phyloP scores from a whole-genome alignment of 35 echinoderm and acorn worm species.

The Chiridota heheva region DNA sequence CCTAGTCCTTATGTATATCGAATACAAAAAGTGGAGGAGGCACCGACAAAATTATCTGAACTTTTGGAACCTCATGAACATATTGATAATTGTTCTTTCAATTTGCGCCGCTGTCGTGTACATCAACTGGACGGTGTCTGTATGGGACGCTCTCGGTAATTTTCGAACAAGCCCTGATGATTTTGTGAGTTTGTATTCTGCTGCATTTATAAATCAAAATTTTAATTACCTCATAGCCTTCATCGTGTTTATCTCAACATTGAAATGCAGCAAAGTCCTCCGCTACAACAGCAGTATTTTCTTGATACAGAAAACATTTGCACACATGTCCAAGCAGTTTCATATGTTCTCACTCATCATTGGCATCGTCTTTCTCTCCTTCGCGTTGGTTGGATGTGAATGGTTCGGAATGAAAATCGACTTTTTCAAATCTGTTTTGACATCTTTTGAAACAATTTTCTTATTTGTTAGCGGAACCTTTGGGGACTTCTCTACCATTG shows the following conservation, averaged over 20 bases:
- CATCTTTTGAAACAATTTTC: constrained; percentile 55
- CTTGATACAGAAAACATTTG: constrained; percentile 52
- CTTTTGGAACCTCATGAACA: constrained; percentile 70
- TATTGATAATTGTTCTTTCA: constrained; percentile 56
- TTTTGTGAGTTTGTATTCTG: constrained; percentile 57
- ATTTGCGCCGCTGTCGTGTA: constrained; percentile 39
- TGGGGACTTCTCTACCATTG: constrained; percentile 53
- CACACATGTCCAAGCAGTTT: constrained; percentile 27
- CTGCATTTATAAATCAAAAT: constrained; percentile 47
- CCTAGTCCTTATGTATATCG: constrained; percentile 59
- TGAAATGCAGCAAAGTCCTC: constrained; percentile 82
- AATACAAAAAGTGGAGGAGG: constrained; percentile 41
- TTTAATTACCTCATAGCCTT: constrained; percentile 47
- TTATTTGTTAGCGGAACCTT: constrained; percentile 61
- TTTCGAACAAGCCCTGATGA: neutral
- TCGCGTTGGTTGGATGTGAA: constrained; percentile 38
- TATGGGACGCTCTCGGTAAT: constrained; percentile 6
- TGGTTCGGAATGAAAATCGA: constrained; percentile 48
- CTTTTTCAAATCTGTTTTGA: constrained; percentile 52
- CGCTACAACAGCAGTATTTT: constrained; percentile 80
- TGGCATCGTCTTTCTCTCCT: constrained; percentile 32
- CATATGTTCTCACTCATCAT: constrained; percentile 22
- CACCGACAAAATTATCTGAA: constrained; percentile 49
- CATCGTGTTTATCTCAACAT: constrained; percentile 61
- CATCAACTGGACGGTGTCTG: constrained; percentile 14